These are phyloP conservation scores for Apolygus lucorum DNA, from an alignment of 1,140 invertebrate genomes.

Conservation along the genomic window DNA sequence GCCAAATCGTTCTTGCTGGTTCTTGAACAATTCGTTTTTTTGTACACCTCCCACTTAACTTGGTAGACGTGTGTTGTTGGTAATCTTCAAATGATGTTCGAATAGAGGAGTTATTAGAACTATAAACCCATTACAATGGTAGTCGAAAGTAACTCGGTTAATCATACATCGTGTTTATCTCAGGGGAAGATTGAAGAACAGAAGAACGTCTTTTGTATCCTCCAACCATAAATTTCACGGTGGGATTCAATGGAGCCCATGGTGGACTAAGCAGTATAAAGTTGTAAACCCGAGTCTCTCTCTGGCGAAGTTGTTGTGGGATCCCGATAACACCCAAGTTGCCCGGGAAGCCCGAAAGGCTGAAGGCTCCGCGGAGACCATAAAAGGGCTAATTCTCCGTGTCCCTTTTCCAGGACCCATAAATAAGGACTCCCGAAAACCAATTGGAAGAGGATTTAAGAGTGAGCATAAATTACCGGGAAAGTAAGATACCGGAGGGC, in stretches of 20 bases:
- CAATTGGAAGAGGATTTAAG: conserved; percentile 21
- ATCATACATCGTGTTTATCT: no score
- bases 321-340: background rate
- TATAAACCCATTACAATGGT: no score
- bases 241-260: background rate
- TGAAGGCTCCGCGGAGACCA: background rate
- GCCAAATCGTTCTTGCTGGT: no score
- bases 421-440: conserved; percentile 10
- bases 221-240: background rate
- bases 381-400: conserved; percentile 19
- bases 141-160: no score
- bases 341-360: background rate
- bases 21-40: no score
- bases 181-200: no score
- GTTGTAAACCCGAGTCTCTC: background rate
- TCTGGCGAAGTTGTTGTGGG: background rate
- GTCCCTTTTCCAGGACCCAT: conserved; percentile 2
- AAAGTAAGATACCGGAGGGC: background rate
- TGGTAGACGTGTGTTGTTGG: no score
- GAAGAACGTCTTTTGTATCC: no score
- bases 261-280: background rate
- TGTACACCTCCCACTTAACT: no score
- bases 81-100: no score
- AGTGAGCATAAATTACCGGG: conserved; percentile 18
- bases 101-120: no score